Evolutionary conservation across 92 coral and sea anemone species (phyloP).

Genomic region (Bergia sp.): DNA sequence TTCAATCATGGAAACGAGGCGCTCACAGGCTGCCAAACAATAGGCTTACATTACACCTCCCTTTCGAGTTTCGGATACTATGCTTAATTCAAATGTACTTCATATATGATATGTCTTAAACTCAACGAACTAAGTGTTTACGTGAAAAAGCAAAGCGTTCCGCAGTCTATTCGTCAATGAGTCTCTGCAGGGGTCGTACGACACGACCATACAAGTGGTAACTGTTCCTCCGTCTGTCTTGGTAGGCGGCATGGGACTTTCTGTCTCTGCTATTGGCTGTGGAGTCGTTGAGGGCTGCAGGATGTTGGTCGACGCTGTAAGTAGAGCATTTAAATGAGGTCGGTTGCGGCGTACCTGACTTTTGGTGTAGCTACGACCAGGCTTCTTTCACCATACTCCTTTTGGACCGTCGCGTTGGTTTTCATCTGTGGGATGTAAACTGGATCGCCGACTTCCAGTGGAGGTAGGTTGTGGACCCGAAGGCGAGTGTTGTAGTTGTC

Average conservation of each 20-base stretch:
- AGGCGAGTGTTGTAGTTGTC: constrained; percentile 32
- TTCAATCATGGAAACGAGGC: no score
- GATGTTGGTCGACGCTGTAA: constrained; percentile 8
- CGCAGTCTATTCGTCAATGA: constrained; percentile 15
- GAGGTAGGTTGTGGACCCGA: constrained; percentile 19
- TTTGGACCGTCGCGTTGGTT: constrained; percentile 23
- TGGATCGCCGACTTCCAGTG: constrained; percentile 13
- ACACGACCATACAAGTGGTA: constrained; percentile 21
- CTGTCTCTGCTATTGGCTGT: neutral
- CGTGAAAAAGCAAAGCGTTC: neutral
- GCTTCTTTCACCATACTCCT: constrained; percentile 31
- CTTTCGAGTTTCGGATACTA: neutral
- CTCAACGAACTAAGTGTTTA: constrained; percentile 1
- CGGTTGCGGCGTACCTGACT: constrained; percentile 60
- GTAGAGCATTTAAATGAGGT: constrained; percentile 52
- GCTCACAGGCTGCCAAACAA: neutral
- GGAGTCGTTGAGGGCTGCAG: neutral
- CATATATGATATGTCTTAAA: neutral
- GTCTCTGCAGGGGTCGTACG: constrained; percentile 12
- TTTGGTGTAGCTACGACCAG: constrained; percentile 35
- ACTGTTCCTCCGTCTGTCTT: constrained; percentile 10
- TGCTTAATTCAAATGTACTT: neutral
- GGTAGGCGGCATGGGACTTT: neutral
- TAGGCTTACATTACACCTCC: neutral
- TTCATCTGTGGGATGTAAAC: constrained; percentile 19